Percentiles rank a stretch among this genome's conserved stretches.
phyloP scores from a whole-genome alignment of 2,113 vertebrate genomes.

The Chaenogobius annularis region DNA sequence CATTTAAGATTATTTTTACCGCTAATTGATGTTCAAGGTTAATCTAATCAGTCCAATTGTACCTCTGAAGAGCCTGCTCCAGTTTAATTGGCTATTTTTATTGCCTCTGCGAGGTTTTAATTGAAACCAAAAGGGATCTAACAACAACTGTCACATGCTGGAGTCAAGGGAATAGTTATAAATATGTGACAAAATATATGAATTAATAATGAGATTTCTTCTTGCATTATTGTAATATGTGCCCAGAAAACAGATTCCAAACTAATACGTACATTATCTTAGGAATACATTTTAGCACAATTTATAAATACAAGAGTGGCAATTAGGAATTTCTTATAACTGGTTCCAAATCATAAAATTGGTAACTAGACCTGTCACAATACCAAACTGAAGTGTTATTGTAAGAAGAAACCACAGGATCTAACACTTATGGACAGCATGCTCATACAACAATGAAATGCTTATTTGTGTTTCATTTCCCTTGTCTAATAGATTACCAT shows the following conservation, averaged over 20 bases:
- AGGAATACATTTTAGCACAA: conserved; percentile 45
- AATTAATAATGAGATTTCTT: conserved; percentile 82
- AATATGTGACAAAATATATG: conserved; percentile 83
- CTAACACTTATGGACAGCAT: too few species aligned
- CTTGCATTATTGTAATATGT: conserved; percentile 70
- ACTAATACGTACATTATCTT: conserved; percentile 45
- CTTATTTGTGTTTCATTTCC: too few species aligned
- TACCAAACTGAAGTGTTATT: too few species aligned
- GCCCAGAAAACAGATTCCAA: conserved; percentile 60
- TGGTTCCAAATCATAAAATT: neutral
- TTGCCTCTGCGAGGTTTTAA: conserved; percentile 82
- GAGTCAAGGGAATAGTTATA: conserved; percentile 82
- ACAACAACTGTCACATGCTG: conserved; percentile 84
- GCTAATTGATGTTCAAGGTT: conserved; percentile 82
- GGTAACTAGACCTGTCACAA: too few species aligned
- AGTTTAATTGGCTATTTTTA: conserved; percentile 87
- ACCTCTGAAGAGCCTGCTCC: conserved; percentile 81
- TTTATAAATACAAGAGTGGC: conserved; percentile 8
- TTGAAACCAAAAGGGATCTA: conserved; percentile 83
- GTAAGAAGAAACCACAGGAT: too few species aligned
- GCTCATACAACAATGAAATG: too few species aligned
- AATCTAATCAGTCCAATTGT: conserved; percentile 83
- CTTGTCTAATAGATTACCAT: too few species aligned
- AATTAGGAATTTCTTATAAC: conserved; percentile 26
- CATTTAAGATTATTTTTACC: conserved; percentile 78